Percentiles rank a stretch among this genome's conserved stretches.
phyloP scores from a whole-genome alignment of 1,140 invertebrate genomes.

The Aethina tumida region DNA sequence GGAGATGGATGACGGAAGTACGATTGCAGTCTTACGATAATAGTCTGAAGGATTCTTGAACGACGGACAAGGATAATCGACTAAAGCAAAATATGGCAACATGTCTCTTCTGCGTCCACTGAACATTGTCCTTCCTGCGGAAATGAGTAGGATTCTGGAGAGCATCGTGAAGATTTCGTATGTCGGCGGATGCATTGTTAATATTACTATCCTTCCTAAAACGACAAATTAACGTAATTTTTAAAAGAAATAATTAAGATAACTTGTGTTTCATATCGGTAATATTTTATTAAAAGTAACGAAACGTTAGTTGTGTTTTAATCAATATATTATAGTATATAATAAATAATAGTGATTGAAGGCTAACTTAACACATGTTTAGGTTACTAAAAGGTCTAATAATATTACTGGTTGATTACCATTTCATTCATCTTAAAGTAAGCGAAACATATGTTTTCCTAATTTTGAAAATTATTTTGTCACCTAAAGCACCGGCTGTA shows the following conservation, averaged over 20 bases:
- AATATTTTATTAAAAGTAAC: too few relatives aligned
- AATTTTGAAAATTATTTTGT: too few relatives aligned
- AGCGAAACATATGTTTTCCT: too few relatives aligned
- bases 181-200: slow-evolving; percentile 87
- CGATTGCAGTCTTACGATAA: slow-evolving; percentile 62
- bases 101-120: slow-evolving; percentile 80
- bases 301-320: too few relatives aligned
- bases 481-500: slow-evolving; percentile 34
- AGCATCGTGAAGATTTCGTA: slow-evolving; percentile 95
- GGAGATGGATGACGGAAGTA: background rate
- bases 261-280: too few relatives aligned
- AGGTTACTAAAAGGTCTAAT: too few relatives aligned
- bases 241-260: too few relatives aligned
- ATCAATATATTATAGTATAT: too few relatives aligned
- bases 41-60: slow-evolving; percentile 96
- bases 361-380: too few relatives aligned
- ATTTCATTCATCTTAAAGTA: too few relatives aligned
- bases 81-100: slow-evolving; percentile 85
- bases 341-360: too few relatives aligned
- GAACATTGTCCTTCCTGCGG: slow-evolving; percentile 82
- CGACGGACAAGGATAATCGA: slow-evolving; percentile 89
- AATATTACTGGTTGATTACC: too few relatives aligned
- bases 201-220: slow-evolving; percentile 65
- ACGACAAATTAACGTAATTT: slow-evolving; percentile 5
- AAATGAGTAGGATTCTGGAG: slow-evolving; percentile 73